phyloP scores from a whole-genome alignment of 2,113 vertebrate species.

The Cottus gobio region DNA sequence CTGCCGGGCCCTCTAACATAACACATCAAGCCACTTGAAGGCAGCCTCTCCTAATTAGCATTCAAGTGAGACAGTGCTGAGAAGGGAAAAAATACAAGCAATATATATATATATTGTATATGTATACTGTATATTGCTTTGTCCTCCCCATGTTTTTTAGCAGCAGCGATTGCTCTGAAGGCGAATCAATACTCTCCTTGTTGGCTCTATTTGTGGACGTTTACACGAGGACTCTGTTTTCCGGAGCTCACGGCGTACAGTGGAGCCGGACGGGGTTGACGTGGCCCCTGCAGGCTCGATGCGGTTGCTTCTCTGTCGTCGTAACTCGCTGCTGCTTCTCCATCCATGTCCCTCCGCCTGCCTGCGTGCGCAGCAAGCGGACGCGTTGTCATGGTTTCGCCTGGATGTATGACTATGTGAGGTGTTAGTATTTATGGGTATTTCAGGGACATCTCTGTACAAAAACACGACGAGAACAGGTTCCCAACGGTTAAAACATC shows the following conservation, averaged over 20 bases:
- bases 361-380: slow-evolving; percentile 49
- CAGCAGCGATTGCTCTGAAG: slow-evolving; percentile 14
- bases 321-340: slow-evolving; percentile 38
- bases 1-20: neutral
- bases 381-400: slow-evolving; percentile 71
- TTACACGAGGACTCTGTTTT: slow-evolving; percentile 41
- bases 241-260: slow-evolving; percentile 24
- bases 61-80: slow-evolving; percentile 57
- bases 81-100: neutral
- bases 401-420: slow-evolving; percentile 52
- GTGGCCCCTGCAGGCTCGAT: slow-evolving; percentile 58
- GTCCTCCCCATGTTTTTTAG: slow-evolving; percentile 1
- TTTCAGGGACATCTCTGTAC: neutral
- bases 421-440: slow-evolving; percentile 53
- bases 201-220: slow-evolving; percentile 46
- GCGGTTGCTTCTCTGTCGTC: slow-evolving; percentile 58
- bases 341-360: slow-evolving; percentile 15
- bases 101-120: too few species aligned
- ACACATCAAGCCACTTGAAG: slow-evolving; percentile 5
- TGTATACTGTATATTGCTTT: slow-evolving; percentile 7
- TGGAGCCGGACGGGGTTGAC: slow-evolving; percentile 24
- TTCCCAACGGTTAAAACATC: slow-evolving; percentile 45
- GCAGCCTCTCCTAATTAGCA: slow-evolving; percentile 53
- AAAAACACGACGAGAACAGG: neutral
- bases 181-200: slow-evolving; percentile 52